These are phyloP conservation scores for Cerceris ruficornis DNA, from an alignment of 2,888 invertebrate species.

Conservation along the genomic window DNA sequence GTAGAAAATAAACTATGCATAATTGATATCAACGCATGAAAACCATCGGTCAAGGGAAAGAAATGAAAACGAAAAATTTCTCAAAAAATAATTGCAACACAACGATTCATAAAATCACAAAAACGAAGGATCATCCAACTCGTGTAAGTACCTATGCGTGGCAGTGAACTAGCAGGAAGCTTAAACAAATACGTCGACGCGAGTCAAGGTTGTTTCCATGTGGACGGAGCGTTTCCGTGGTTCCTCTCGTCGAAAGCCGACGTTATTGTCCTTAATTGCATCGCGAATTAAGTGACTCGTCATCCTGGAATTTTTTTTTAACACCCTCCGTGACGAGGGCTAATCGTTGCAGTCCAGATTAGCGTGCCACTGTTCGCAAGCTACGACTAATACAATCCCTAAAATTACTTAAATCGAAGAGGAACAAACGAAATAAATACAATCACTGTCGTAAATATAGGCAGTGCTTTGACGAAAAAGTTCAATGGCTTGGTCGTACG, in stretches of 20 bases:
- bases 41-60: not conserved
- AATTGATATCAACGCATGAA: not conserved
- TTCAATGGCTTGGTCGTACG: not conserved
- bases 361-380: constrained; percentile 27
- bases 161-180: constrained; percentile 47
- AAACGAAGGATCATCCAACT: constrained; percentile 28
- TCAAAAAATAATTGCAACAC: not conserved
- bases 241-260: constrained; percentile 62
- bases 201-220: constrained; percentile 50
- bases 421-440: constrained; percentile 31
- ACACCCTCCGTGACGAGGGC: not conserved
- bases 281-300: constrained; percentile 47
- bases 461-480: constrained; percentile 10
- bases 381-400: constrained; percentile 37
- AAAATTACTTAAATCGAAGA: constrained; percentile 31
- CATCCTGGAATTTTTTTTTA: constrained; percentile 10
- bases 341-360: constrained; percentile 20
- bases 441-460: constrained; percentile 1
- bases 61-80: not conserved
- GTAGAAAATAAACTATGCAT: too few relatives aligned
- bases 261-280: constrained; percentile 67
- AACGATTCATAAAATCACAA: constrained; percentile 49
- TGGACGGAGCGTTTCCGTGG: constrained; percentile 68
- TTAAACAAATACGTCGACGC: constrained; percentile 53
- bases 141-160: constrained; percentile 20